Evolutionary conservation across 2,797 vertebrate species (phyloP), one percentile per base, ranked within the genome.

Genomic region (Halcyon badia): DNA sequence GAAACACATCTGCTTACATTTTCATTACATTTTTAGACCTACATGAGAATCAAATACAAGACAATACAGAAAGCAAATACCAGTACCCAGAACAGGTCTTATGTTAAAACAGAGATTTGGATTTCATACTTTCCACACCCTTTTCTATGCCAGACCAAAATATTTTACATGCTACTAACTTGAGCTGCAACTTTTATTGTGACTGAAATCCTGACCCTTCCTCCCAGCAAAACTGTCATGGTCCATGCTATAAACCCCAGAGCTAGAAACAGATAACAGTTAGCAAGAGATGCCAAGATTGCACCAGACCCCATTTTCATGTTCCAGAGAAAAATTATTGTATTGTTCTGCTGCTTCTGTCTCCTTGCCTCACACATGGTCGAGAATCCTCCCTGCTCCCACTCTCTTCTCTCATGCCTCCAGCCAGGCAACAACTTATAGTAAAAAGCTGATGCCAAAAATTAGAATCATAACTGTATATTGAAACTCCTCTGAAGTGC

Each of bases 351-450:
- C 91, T 95, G 57, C 95, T 62, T 71, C 88, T 72, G 2, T 46
- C 93, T 89, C 66, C 54, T 82, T 11, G 5, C 56, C 90, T 70
- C 92, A 87, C 81, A 95, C 83, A 87, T 39, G 87, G 84, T 49
- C 5, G 8, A 94, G 82, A 94, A 54, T 61, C 52, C 79, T 94
- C 65, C 52, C 79, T 78, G 75, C 57, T 94, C 84, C 72, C 87
- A 78, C 71, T 91, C 83, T 94, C 96, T 95, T 91, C 83, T 94
- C 96, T 95, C 95, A 94, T 6, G 82, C 92, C 90, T 96, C 91
- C 84, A 97, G 83, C 78, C 91, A 94, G 89, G 92, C 90, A 96
- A 81, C 76, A 89, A 72, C 65, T 94, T 65, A 58, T 58, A 95
- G 88, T 94, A 89, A 96, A 95, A 91, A 94, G 57, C 88, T 89